These are phyloP conservation scores for Narcine bancroftii DNA, from an alignment of 2,113 vertebrate genomes.

Conservation along the genomic window DNA sequence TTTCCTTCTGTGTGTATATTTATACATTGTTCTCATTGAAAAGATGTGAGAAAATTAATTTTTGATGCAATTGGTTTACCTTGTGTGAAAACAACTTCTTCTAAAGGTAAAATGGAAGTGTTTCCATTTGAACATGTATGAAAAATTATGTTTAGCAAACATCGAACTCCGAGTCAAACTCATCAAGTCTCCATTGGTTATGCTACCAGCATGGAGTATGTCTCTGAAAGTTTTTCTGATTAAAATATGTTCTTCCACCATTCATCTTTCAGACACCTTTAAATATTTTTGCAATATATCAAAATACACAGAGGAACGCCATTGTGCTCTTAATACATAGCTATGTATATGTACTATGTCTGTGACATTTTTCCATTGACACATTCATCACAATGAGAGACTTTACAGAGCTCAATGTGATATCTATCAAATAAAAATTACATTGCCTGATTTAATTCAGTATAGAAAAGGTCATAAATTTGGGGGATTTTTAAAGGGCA, in stretches of 20 bases:
- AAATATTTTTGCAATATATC: conserved; percentile 44
- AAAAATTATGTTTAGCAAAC: conserved; percentile 17
- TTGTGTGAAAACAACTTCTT: conserved; percentile 19
- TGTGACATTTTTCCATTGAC: conserved; percentile 44
- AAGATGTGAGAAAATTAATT: neutral
- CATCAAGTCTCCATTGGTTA: neutral
- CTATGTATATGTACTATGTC: conserved; percentile 47
- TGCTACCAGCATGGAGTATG: neutral
- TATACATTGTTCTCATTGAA: neutral
- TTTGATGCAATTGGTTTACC: conserved; percentile 26
- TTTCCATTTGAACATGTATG: conserved; percentile 15
- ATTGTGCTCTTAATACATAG: conserved; percentile 39
- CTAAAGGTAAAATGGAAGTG: conserved; percentile 26
- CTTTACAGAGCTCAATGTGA: conserved; percentile 43
- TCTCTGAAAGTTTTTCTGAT: conserved; percentile 37
- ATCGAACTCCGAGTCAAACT: neutral
- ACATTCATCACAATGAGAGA: conserved; percentile 54
- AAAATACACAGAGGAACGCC: conserved; percentile 40
- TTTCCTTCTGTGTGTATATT: neutral
- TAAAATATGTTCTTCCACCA: conserved; percentile 28
- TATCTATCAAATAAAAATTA: conserved; percentile 11
- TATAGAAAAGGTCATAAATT: conserved; percentile 11
- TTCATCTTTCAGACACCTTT: conserved; percentile 40
- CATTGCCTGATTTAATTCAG: conserved; percentile 13
- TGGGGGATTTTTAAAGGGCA: conserved; percentile 10